Base-by-base conservation (phyloP, 2,888 invertebrate genomes). In the Caenorhabditis sp. region DNA sequence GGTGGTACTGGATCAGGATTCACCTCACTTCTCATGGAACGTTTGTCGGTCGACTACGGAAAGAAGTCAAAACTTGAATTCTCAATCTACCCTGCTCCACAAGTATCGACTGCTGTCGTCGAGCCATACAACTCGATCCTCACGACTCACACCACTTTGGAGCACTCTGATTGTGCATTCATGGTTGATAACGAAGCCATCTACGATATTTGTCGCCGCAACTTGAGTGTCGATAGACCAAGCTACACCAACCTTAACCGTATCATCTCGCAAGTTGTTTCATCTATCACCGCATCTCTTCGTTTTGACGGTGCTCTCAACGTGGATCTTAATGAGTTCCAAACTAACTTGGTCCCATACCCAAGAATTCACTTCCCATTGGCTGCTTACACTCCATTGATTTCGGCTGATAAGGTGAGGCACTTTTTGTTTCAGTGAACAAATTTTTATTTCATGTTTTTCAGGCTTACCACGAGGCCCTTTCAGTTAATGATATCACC, bases 61-160 rank as follows among this genome's bases (percentile, higher is more conserved):
- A 94, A 94, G 89, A 94, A 94, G 88, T 93, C 93, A 88, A 94
- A 94, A 88, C 90, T 94, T 62, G 93, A 94, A 89, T 94, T 94
- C 89, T 92, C 93, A 14, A 93, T 94, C 71, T 95, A 94, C 88
- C 94, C 94, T 17, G 93, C 94, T 20, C 94, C 94, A 64, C 93
- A 92, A 89, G 86, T 89, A 59, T 90, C 90, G 25, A 90, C 90
- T 27, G 89, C 90, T 60, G 89, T 90, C 23, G 90, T 90, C 89
- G 95, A 95, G 88, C 95, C 95, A 0, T 96, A 96, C 92, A 96
- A 96, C 91, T 95, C 95, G 0, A 95, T 96, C 63, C 84, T 95
- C 87, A 95, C 95, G 88, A 95, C 95, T 73, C 95, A 96, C 91
- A 95, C 95, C 36, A 90, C 90, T 14, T 84, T 90, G 74, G 90